Evolutionary conservation across 2,888 invertebrate species (phyloP).

Genomic region (Mesorhabditis sp.): DNA sequence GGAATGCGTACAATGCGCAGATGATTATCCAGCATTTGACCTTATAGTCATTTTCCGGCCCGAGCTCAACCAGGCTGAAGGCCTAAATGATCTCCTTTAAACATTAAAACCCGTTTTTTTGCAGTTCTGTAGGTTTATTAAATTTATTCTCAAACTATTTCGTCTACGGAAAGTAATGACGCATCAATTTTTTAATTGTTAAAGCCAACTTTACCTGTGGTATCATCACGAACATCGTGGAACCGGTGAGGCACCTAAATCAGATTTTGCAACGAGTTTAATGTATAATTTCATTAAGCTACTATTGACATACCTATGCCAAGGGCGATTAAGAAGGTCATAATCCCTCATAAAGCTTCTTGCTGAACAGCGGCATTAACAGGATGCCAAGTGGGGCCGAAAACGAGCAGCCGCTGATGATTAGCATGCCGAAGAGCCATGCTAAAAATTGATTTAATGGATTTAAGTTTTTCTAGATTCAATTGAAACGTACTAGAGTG

Average conservation of each 20-base stretch:
- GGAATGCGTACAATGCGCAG: constrained; percentile 45
- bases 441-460: constrained; percentile 21
- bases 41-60: constrained; percentile 38
- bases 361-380: constrained; percentile 43
- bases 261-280: too few relatives aligned
- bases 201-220: constrained; percentile 32
- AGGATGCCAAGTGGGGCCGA: constrained; percentile 50
- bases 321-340: constrained; percentile 52
- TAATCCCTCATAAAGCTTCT: constrained; percentile 47
- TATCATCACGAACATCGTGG: constrained; percentile 50
- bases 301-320: constrained; percentile 25
- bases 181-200: too few relatives aligned
- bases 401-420: constrained; percentile 46
- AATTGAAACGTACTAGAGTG: too few relatives aligned
- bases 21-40: constrained; percentile 48
- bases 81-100: constrained; percentile 23
- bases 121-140: too few relatives aligned
- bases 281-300: too few relatives aligned
- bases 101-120: too few relatives aligned
- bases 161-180: too few relatives aligned
- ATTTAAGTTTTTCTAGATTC: too few relatives aligned
- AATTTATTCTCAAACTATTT: too few relatives aligned
- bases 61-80: constrained; percentile 42
- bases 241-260: constrained; percentile 49
- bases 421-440: constrained; percentile 50